Conservation (phyloP, 2,888 invertebrate genomes). For the Urechis unicinctus region DNA sequence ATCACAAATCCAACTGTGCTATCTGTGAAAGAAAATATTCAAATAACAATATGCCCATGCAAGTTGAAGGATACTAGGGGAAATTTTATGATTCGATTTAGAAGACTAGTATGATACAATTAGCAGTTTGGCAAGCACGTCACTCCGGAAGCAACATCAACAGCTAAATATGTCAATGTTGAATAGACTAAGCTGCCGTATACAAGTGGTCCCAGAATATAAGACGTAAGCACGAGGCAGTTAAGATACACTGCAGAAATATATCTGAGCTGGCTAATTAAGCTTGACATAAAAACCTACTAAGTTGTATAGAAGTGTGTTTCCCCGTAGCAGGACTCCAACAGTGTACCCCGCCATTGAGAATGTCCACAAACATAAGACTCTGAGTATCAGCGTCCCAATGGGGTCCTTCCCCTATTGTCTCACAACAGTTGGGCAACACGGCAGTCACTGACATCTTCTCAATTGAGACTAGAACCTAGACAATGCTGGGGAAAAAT, state of each 20-base stretch:
- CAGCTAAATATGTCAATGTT: too few relatives aligned
- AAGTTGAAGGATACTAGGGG: too few relatives aligned
- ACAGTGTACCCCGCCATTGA: conserved; percentile 28
- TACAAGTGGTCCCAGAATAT: too few relatives aligned
- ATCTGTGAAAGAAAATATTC: not conserved
- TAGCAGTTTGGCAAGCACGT: too few relatives aligned
- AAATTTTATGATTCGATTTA: too few relatives aligned
- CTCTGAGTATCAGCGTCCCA: conserved; percentile 39
- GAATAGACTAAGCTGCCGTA: too few relatives aligned
- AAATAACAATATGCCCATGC: not conserved
- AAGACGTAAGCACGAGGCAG: too few relatives aligned
- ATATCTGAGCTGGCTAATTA: not conserved
- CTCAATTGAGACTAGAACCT: too few relatives aligned
- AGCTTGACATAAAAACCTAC: conserved; percentile 17
- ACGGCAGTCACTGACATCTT: conserved; percentile 14
- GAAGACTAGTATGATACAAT: too few relatives aligned
- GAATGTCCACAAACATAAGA: conserved; percentile 38
- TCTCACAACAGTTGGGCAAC: conserved; percentile 16
- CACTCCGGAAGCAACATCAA: too few relatives aligned
- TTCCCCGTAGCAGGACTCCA: conserved; percentile 30
- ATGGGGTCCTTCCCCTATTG: conserved; percentile 44
- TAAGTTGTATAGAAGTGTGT: conserved; percentile 28
- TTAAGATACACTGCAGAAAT: not conserved
- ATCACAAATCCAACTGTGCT: conserved; percentile 25
- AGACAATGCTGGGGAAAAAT: too few relatives aligned